phyloP scores from a whole-genome alignment of 2,888 invertebrate genomes.

The Trissolcus brochymenae region DNA sequence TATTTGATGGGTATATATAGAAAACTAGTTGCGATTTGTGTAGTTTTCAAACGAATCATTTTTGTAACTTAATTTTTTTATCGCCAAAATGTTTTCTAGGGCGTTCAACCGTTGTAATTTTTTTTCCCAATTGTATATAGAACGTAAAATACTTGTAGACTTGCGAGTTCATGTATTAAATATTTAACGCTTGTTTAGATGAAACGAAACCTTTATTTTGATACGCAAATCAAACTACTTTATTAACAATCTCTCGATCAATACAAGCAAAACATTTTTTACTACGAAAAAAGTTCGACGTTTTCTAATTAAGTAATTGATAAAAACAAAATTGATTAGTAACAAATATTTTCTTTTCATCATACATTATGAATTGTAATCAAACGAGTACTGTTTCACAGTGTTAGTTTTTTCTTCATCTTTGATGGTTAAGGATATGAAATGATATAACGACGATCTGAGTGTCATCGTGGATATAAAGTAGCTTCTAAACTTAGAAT shows the following conservation, averaged over 20 bases:
- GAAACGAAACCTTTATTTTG: too few species aligned
- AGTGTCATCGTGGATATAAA: conserved; percentile 35
- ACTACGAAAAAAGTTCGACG: too few species aligned
- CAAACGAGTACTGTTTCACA: not conserved
- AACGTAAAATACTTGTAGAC: too few species aligned
- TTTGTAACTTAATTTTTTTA: conserved; percentile 54
- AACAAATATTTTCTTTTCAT: too few species aligned
- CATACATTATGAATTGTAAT: too few species aligned
- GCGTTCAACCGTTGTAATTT: conserved; percentile 24
- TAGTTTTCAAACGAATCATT: conserved; percentile 36
- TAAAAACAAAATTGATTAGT: too few species aligned
- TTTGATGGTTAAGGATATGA: conserved; percentile 21
- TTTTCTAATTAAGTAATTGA: too few species aligned
- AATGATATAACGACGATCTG: conserved; percentile 20
- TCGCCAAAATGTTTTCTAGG: conserved; percentile 42
- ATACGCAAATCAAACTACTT: too few species aligned
- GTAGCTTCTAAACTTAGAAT: conserved; percentile 25
- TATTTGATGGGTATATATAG: conserved; percentile 23
- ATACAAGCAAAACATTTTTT: too few species aligned
- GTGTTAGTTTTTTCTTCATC: conserved; percentile 14
- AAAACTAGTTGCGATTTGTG: conserved; percentile 40
- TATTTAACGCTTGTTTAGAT: not conserved
- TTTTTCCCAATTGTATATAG: too few species aligned
- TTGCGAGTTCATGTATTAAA: not conserved
- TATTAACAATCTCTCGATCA: too few species aligned